Base-by-base conservation (phyloP, 1,140 invertebrate species). In the Drosophila subobscura region DNA sequence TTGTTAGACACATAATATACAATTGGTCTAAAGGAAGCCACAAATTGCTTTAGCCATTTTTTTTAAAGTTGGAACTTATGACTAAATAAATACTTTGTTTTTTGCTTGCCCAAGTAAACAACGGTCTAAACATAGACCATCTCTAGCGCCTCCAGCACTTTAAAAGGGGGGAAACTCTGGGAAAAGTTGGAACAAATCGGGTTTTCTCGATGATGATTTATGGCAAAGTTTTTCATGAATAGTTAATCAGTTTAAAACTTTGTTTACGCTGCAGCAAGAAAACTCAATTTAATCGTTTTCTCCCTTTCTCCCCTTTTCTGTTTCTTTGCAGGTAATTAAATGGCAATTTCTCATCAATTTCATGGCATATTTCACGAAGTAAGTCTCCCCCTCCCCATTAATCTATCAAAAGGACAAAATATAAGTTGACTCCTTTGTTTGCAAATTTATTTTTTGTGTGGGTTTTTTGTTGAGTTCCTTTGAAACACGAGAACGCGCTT, bases 261-360 rank as follows among this genome's bases (percentile, higher is more conserved):
- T 68, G 50, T 68, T 56, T 68, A 25, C 33, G 25, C 47, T 16
- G n/a, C 50, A 61, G 12, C 8, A 14, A 53, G 63, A 16, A 12
- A 55, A 68, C 40, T 49, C 33, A 47, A 60, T 58, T 14, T 85
- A 85, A 85, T 74, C 66, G 57, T 41, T 52, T 71, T 77, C 29
- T 77, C 29, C 33, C 22, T 66, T 53, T 64, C 44, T 63, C 29
- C 60, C 37, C 45, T 42, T 12, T 25, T 66, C 72, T 75, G 33
- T 37, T 12, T 37, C 54, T 60, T 86, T 88, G 57, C 74, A 85
- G 81, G 81, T 85, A 85, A 81, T 86, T 88, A 81, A 81, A 85
- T 59, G 54, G 47, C 51, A 45, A 72, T 84, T 58, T 63, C 57
- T 72, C 59, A 77, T 58, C 60, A 53, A 73, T 71, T 67, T 81